Percentiles rank a stretch among this genome's conserved stretches.
These are phyloP conservation scores for Polypedilum pembai DNA, from an alignment of 1,140 invertebrate genomes.

Conservation along the genomic window DNA sequence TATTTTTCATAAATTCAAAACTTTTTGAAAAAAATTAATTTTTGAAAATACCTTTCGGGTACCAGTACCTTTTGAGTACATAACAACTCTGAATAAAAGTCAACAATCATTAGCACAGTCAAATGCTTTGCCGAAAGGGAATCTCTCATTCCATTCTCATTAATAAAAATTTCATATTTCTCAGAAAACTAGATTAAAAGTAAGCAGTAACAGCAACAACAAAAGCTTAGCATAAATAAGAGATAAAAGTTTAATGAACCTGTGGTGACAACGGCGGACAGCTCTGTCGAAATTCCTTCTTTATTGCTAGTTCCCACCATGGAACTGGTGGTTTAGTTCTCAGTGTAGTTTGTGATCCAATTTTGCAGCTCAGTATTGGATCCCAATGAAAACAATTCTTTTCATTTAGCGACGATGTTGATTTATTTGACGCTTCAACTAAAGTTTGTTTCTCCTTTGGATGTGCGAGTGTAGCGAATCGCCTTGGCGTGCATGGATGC, in stretches of 20 bases:
- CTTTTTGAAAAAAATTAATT: too few species aligned
- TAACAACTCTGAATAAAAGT: too few species aligned
- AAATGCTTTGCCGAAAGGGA: background rate
- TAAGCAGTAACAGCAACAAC: background rate
- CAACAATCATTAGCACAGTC: too few species aligned
- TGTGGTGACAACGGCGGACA: slow-evolving; percentile 49
- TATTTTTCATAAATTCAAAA: too few species aligned
- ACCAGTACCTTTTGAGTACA: too few species aligned
- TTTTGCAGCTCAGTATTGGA: slow-evolving; percentile 48
- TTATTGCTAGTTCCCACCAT: slow-evolving; percentile 79
- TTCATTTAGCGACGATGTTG: background rate
- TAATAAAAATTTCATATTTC: background rate
- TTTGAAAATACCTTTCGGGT: too few species aligned
- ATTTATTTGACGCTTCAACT: background rate
- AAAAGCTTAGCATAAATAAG: background rate
- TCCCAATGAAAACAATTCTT: slow-evolving; percentile 33
- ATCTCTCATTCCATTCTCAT: background rate
- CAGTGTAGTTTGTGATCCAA: slow-evolving; percentile 54
- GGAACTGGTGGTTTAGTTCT: slow-evolving; percentile 59
- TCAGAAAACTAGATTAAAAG: background rate
- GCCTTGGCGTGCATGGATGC: slow-evolving; percentile 35
- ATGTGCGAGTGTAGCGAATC: slow-evolving; percentile 41
- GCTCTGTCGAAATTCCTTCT: slow-evolving; percentile 55
- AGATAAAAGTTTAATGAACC: slow-evolving; percentile 28
- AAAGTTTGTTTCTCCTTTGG: slow-evolving; percentile 29